These are phyloP conservation scores for Ursus arctos DNA, from an alignment of 2,113 vertebrate genomes.

Conservation along the genomic window DNA sequence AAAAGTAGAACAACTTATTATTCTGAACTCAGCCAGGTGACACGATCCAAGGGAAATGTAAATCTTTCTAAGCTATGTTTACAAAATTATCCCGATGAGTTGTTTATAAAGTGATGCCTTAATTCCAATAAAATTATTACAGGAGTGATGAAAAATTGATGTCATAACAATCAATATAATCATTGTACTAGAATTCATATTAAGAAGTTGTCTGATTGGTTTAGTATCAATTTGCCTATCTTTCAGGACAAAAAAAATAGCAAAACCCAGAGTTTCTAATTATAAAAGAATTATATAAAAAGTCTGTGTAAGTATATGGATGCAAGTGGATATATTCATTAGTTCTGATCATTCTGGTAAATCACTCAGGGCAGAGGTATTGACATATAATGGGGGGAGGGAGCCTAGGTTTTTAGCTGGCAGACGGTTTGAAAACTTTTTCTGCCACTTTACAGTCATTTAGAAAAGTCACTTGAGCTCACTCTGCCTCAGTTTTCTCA, in stretches of 20 bases:
- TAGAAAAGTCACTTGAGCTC: not conserved
- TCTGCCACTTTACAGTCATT: not conserved
- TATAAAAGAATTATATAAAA: not conserved
- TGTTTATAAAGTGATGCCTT: slow-evolving; percentile 30
- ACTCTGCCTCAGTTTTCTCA: not conserved
- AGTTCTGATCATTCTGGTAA: not conserved
- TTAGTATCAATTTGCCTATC: not conserved
- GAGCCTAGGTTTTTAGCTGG: not conserved
- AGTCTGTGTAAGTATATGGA: not conserved
- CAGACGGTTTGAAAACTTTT: not conserved
- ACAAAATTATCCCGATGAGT: slow-evolving; percentile 42
- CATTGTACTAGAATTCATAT: not conserved
- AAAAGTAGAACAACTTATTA: not conserved
- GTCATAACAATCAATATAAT: not conserved
- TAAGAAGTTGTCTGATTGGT: not conserved
- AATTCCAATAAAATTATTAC: not conserved
- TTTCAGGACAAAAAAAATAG: not conserved
- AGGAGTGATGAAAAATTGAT: slow-evolving; percentile 2
- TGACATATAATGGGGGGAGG: not conserved
- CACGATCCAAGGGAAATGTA: not conserved
- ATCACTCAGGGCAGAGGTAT: not conserved
- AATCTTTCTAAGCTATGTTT: not conserved
- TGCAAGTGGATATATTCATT: not conserved
- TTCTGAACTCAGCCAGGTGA: not conserved
- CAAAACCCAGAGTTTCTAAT: not conserved